A percentile compares a stretch with the other conserved stretches of the same genome.
These are phyloP conservation scores for Drosophila obscura DNA, from an alignment of 1,140 invertebrate species.

Conservation along the genomic window DNA sequence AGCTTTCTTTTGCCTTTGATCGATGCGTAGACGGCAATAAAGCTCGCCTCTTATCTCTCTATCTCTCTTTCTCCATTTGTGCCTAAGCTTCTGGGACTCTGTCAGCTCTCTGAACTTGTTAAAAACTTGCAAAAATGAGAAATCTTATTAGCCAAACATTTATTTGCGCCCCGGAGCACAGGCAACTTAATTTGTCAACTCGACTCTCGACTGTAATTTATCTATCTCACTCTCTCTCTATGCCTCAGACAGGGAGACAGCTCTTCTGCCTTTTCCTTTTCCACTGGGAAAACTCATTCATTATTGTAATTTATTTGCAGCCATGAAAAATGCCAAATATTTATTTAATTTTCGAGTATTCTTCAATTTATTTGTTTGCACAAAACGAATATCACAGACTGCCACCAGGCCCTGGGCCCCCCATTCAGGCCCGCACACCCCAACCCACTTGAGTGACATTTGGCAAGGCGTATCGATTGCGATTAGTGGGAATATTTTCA, in stretches of 20 bases:
- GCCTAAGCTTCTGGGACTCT: not conserved
- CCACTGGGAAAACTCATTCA: slow-evolving; percentile 62
- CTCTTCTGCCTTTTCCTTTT: slow-evolving; percentile 1
- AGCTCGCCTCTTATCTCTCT: too few relatives aligned
- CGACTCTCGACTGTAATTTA: slow-evolving; percentile 73
- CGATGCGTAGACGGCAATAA: too few relatives aligned
- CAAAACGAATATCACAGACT: slow-evolving; percentile 55
- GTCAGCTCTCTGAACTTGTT: slow-evolving; percentile 7
- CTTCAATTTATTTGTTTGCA: slow-evolving; percentile 82
- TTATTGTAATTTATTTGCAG: slow-evolving; percentile 82
- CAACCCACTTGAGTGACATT: slow-evolving; percentile 65
- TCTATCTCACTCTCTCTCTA: slow-evolving; percentile 52
- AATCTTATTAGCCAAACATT: slow-evolving; percentile 46
- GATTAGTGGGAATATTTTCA: slow-evolving; percentile 80
- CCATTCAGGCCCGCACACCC: not conserved
- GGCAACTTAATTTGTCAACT: slow-evolving; percentile 78
- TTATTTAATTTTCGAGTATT: slow-evolving; percentile 81
- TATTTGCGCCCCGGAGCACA: slow-evolving; percentile 29
- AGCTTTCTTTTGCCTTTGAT: not conserved
- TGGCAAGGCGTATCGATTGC: slow-evolving; percentile 80
- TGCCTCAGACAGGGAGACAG: slow-evolving; percentile 10
- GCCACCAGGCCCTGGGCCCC: not conserved
- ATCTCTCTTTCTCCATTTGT: not conserved
- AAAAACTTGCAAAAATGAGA: slow-evolving; percentile 13
- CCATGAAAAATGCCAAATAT: slow-evolving; percentile 75